These are phyloP conservation scores for Phoxinus phoxinus DNA, from an alignment of 2,113 vertebrate genomes.

Conservation along the genomic window DNA sequence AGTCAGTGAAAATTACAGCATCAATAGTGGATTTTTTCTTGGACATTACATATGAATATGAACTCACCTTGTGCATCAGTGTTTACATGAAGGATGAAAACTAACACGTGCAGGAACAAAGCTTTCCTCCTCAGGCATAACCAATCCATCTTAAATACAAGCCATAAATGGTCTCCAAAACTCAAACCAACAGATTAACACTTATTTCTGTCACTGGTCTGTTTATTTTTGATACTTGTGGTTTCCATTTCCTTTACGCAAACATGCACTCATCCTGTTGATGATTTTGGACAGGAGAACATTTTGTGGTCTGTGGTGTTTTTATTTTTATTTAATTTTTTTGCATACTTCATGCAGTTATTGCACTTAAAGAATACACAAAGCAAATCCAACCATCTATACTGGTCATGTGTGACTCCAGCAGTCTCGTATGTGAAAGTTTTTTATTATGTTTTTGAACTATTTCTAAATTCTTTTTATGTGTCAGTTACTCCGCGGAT, in stretches of 20 bases:
- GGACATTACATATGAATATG: neutral
- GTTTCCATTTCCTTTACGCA: neutral
- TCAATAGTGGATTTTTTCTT: neutral
- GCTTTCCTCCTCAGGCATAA: neutral
- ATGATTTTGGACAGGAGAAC: neutral
- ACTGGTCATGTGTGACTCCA: no score
- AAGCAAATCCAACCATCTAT: no score
- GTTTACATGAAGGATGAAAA: neutral
- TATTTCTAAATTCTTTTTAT: no score
- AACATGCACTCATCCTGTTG: neutral
- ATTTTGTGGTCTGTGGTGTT: no score
- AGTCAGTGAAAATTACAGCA: neutral
- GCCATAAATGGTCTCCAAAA: neutral
- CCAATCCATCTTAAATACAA: constrained; percentile 10
- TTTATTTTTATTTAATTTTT: neutral
- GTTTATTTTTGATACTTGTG: neutral
- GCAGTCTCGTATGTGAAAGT: no score
- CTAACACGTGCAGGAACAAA: neutral
- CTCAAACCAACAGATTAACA: neutral
- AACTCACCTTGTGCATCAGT: constrained; percentile 5
- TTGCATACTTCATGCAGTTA: neutral
- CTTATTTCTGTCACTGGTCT: neutral
- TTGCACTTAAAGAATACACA: neutral
- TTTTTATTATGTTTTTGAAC: no score
- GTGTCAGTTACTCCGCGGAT: no score